A percentile compares a stretch with the other conserved stretches of the same genome.
These are phyloP conservation scores for Pammene fasciana DNA, from an alignment of 2,888 invertebrate species.

Conservation along the genomic window DNA sequence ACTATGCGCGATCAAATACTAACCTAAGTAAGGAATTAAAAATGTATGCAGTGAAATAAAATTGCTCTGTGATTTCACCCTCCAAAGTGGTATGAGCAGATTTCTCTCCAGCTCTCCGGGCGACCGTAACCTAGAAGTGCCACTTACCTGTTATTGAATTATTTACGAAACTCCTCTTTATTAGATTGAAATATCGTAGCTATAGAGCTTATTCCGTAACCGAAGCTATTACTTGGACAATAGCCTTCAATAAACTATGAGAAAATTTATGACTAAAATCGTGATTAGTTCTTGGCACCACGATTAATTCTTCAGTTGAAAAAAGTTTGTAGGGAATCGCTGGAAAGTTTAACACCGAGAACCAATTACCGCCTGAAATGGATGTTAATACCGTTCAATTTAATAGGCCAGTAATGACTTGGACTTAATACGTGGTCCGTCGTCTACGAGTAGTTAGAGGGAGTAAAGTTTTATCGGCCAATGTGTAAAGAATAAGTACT, in stretches of 20 bases:
- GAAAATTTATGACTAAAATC: constrained; percentile 28
- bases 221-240: constrained; percentile 57
- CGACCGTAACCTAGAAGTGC: constrained; percentile 74
- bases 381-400: constrained; percentile 49
- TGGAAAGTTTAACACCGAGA: constrained; percentile 49
- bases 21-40: constrained; percentile 60
- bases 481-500: constrained; percentile 75
- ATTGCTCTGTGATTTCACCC: constrained; percentile 67
- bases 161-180: constrained; percentile 79
- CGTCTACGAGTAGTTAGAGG: constrained; percentile 57
- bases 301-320: constrained; percentile 42
- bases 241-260: constrained; percentile 46
- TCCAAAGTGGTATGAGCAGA: constrained; percentile 58
- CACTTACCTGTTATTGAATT: constrained; percentile 82
- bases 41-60: constrained; percentile 72
- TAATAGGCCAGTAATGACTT: constrained; percentile 51
- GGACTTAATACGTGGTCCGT: constrained; percentile 49
- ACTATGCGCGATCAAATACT: constrained; percentile 2
- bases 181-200: constrained; percentile 76
- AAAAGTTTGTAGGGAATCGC: constrained; percentile 20
- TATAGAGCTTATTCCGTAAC: constrained; percentile 57
- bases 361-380: constrained; percentile 52
- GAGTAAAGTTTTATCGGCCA: constrained; percentile 74
- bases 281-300: constrained; percentile 20
- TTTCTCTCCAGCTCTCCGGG: constrained; percentile 62